These are phyloP conservation scores for Eidolon helvum DNA, from an alignment of 2,113 vertebrate species.

Conservation along the genomic window DNA sequence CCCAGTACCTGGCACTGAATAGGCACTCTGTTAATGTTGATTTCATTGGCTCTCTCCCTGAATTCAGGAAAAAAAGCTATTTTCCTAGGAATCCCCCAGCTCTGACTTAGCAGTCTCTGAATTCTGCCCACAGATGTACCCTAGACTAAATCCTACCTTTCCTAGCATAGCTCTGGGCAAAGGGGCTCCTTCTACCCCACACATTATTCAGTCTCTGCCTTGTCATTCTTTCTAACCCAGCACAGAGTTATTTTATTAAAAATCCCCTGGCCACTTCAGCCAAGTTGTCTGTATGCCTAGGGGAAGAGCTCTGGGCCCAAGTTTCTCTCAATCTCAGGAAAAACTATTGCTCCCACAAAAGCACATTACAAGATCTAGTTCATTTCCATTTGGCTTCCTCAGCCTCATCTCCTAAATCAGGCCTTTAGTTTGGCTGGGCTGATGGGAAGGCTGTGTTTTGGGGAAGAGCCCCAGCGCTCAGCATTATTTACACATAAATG, in stretches of 20 bases:
- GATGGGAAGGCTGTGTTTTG: not conserved
- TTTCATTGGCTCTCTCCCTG: not conserved
- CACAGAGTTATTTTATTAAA: not conserved
- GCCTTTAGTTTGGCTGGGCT: not conserved
- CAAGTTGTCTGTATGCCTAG: not conserved
- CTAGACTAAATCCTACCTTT: not conserved
- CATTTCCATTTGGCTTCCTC: not conserved
- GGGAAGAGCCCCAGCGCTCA: not conserved
- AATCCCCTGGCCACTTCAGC: not conserved
- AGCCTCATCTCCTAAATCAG: not conserved
- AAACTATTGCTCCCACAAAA: not conserved
- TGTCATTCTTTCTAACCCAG: not conserved
- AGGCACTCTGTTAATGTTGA: not conserved
- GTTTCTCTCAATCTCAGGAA: not conserved
- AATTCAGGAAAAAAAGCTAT: not conserved
- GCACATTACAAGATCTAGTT: not conserved
- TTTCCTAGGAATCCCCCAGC: not conserved
- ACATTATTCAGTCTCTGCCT: not conserved
- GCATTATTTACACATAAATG: not conserved
- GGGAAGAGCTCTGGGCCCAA: not conserved
- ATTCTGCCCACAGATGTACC: not conserved
- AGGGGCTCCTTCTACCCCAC: not conserved
- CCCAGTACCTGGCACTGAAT: not conserved
- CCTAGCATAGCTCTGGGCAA: not conserved
- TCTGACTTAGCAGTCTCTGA: not conserved